Evolutionary conservation across 2,113 vertebrate genomes (phyloP).

Genomic region (Pterophyllum scalare): DNA sequence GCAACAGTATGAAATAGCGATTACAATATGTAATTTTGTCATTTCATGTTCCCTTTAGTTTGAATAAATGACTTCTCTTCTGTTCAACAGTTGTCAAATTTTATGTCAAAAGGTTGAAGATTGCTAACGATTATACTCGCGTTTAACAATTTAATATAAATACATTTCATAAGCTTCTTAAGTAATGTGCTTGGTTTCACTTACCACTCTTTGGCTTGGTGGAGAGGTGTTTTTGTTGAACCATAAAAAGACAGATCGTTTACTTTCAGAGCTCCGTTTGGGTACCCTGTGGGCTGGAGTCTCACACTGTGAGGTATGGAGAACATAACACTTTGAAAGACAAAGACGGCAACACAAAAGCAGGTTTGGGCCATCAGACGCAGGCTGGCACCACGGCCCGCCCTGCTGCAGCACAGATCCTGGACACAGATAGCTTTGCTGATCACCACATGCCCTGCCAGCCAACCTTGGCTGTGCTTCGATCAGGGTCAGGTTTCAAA

Average conservation of each 20-base stretch:
- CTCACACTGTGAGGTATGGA: neutral
- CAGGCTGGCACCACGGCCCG: neutral
- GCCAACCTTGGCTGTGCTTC: slow-evolving; percentile 54
- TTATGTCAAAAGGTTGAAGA: neutral
- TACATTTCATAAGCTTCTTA: neutral
- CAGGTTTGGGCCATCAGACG: neutral
- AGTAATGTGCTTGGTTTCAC: neutral
- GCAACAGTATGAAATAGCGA: slow-evolving; percentile 20
- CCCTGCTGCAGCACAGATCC: slow-evolving; percentile 23
- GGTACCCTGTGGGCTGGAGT: neutral
- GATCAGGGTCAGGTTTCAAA: slow-evolving; percentile 60
- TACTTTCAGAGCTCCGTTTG: slow-evolving; percentile 9
- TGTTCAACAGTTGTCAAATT: neutral
- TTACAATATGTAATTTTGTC: slow-evolving; percentile 30
- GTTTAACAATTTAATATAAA: neutral
- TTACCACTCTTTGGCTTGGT: neutral
- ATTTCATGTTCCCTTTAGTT: slow-evolving; percentile 12
- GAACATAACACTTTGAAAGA: neutral
- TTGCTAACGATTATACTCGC: neutral
- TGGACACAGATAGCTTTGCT: slow-evolving; percentile 1
- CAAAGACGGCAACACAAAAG: neutral
- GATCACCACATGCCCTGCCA: slow-evolving; percentile 15
- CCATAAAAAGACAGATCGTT: slow-evolving; percentile 1
- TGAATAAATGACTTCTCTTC: neutral
- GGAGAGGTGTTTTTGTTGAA: neutral